These are phyloP conservation scores for Neomonachus schauinslandi DNA, from an alignment of 2,113 vertebrate genomes.

Conservation along the genomic window DNA sequence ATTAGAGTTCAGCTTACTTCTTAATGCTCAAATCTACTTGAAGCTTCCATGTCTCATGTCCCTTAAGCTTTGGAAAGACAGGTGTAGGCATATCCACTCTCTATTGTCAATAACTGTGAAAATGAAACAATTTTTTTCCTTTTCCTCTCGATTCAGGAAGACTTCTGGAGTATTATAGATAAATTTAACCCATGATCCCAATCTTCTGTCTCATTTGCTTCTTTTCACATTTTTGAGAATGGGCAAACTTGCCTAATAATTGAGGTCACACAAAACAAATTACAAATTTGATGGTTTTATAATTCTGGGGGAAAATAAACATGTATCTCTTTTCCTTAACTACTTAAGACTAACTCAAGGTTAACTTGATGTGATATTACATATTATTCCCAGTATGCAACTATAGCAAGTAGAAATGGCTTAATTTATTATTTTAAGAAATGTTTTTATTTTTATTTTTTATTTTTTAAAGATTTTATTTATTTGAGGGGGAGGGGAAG, in stretches of 20 bases:
- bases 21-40: background rate
- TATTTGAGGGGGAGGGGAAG: background rate
- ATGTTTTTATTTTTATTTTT: background rate
- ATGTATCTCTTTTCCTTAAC: background rate
- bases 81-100: background rate
- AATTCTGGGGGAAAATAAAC: background rate
- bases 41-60: background rate
- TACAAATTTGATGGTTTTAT: background rate
- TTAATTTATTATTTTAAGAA: background rate
- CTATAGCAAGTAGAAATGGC: background rate
- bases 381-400: background rate
- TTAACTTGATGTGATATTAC: background rate
- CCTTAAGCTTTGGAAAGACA: background rate
- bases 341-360: background rate
- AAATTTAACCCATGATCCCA: background rate
- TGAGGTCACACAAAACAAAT: background rate
- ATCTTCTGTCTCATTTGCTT: background rate
- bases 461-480: background rate
- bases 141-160: background rate
- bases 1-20: background rate
- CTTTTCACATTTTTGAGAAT: slow-evolving; percentile 1
- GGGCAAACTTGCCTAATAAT: background rate
- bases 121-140: background rate
- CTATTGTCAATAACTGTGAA: background rate
- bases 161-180: background rate